Percentiles rank a stretch among this genome's conserved stretches.
These are phyloP conservation scores for Oostethus manadensis DNA, from an alignment of 2,113 vertebrate species.

Conservation along the genomic window DNA sequence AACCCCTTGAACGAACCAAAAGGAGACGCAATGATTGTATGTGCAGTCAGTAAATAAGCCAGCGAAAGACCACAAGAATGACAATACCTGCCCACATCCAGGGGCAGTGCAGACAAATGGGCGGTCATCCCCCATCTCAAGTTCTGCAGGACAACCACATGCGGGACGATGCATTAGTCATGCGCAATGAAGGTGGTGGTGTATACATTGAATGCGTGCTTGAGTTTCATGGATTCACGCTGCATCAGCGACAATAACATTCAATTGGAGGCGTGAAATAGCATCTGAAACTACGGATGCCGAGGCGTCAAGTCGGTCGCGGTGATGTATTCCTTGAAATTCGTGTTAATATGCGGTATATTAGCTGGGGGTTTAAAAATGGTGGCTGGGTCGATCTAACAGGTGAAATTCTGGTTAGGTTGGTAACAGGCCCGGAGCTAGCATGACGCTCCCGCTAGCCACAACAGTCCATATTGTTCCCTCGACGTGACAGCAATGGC, in stretches of 20 bases:
- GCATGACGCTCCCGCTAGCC: constrained; percentile 14
- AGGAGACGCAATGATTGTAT: background rate
- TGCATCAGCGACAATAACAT: too few relatives aligned
- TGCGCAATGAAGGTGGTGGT: background rate
- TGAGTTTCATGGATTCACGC: too few relatives aligned
- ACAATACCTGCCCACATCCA: constrained; percentile 92
- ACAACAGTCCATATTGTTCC: constrained; percentile 5
- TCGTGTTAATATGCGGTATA: too few relatives aligned
- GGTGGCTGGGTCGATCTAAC: constrained; percentile 4
- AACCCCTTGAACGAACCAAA: constrained; percentile 78
- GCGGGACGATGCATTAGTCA: background rate
- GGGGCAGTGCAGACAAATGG: constrained; percentile 93
- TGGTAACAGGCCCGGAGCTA: constrained; percentile 34
- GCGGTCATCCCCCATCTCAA: constrained; percentile 91
- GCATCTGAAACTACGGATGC: background rate
- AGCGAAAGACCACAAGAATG: background rate
- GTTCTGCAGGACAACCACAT: constrained; percentile 36
- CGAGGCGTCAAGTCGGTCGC: background rate
- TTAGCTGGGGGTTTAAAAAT: background rate
- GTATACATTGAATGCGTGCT: background rate
- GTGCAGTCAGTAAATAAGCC: background rate
- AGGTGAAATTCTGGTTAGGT: background rate
- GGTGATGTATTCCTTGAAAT: background rate
- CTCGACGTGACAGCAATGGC: constrained; percentile 21
- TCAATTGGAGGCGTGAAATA: too few relatives aligned